Evolutionary conservation across 2,888 invertebrate species (phyloP).

Genomic region (Eledone cirrhosa): DNA sequence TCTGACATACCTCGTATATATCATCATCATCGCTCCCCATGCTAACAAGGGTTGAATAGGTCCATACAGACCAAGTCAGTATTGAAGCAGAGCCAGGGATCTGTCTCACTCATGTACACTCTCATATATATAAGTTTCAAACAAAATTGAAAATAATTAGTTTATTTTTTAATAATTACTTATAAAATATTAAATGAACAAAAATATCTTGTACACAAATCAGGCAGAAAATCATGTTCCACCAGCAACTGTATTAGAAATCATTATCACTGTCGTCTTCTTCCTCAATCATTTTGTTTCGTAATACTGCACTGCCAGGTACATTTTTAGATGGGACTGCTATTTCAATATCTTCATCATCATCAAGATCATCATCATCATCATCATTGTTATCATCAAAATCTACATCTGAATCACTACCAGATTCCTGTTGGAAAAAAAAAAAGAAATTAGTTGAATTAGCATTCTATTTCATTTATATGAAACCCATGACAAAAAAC

Average conservation of each 20-base stretch:
- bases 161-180: too few relatives aligned
- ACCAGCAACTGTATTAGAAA: not conserved
- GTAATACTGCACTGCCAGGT: constrained; percentile 32
- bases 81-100: too few relatives aligned
- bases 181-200: too few relatives aligned
- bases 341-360: constrained; percentile 34
- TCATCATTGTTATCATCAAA: constrained; percentile 36
- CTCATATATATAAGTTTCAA: too few relatives aligned
- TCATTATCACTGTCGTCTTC: constrained; percentile 8
- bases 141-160: too few relatives aligned
- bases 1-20: too few relatives aligned
- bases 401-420: constrained; percentile 16
- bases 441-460: not conserved
- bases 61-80: too few relatives aligned
- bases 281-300: constrained; percentile 13
- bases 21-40: too few relatives aligned
- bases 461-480: too few relatives aligned
- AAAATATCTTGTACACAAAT: not conserved
- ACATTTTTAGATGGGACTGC: constrained; percentile 32
- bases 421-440: not conserved
- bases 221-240: not conserved
- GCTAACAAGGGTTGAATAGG: too few relatives aligned
- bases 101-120: too few relatives aligned
- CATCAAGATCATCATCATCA: constrained; percentile 37
- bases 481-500: too few relatives aligned